Conservation (phyloP, 1,140 invertebrate genomes). For the Zaprionus gabonicus region DNA sequence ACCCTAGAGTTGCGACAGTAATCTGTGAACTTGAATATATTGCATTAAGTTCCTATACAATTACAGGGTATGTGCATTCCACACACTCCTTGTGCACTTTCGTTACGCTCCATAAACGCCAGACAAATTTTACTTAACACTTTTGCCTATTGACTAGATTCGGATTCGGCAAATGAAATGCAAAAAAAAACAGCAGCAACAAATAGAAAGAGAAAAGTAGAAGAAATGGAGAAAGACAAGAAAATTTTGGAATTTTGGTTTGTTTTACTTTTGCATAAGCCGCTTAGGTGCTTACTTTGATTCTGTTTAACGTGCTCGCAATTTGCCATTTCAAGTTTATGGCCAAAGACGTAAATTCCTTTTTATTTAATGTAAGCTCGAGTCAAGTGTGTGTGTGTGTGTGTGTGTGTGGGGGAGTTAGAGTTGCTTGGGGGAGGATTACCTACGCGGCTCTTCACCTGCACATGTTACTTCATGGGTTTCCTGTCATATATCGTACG, state of each 20-base stretch:
- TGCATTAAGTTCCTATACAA: no score
- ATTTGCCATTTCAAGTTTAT: constrained; percentile 64
- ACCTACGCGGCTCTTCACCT: constrained; percentile 20
- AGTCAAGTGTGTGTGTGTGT: constrained; percentile 8
- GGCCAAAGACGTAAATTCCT: constrained; percentile 63
- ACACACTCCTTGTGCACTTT: constrained; percentile 6
- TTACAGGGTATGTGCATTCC: constrained; percentile 3
- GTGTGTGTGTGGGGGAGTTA: not conserved
- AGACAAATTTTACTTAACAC: constrained; percentile 75
- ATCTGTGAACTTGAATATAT: not conserved
- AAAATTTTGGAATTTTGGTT: constrained; percentile 43
- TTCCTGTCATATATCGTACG: constrained; percentile 40
- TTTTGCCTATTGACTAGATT: constrained; percentile 64
- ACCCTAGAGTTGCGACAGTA: not conserved
- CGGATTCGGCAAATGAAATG: constrained; percentile 58
- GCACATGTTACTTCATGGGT: constrained; percentile 29
- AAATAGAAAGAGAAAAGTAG: constrained; percentile 8
- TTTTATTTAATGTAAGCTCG: constrained; percentile 75
- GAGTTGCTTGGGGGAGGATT: not conserved
- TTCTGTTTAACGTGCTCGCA: constrained; percentile 56
- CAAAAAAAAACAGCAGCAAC: not conserved
- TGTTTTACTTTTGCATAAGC: constrained; percentile 77
- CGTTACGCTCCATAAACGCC: constrained; percentile 73
- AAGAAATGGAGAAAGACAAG: constrained; percentile 19
- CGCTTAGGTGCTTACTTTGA: constrained; percentile 77